Percentiles rank a stretch among this genome's conserved stretches.
phyloP scores from a whole-genome alignment of 2,113 vertebrate genomes.

The Pristiophorus japonicus region DNA sequence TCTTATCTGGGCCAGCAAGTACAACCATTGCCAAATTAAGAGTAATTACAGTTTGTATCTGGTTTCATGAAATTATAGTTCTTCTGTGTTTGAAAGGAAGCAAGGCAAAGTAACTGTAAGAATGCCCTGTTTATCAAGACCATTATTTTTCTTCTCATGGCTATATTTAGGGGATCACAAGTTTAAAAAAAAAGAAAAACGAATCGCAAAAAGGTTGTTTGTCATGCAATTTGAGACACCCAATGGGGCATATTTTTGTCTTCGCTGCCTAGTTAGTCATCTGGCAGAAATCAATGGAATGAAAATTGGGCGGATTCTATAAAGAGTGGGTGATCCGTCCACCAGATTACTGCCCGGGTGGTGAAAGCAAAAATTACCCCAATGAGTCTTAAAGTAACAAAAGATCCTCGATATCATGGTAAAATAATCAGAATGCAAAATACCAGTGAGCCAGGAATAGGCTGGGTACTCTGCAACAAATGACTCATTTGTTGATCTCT shows the following conservation, averaged over 20 bases:
- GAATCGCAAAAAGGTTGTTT: background rate
- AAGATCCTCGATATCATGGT: background rate
- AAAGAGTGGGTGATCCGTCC: background rate
- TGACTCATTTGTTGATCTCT: background rate
- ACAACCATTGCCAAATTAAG: slow-evolving; percentile 13
- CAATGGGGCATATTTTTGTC: background rate
- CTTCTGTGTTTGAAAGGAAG: slow-evolving; percentile 2
- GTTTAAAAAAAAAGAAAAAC: background rate
- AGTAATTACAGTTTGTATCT: slow-evolving; percentile 32
- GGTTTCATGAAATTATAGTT: slow-evolving; percentile 18
- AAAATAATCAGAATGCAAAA: background rate
- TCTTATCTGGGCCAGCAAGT: slow-evolving; percentile 24
- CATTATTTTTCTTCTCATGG: background rate
- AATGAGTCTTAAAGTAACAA: background rate
- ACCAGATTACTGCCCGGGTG: background rate
- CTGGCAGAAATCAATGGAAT: slow-evolving; percentile 20
- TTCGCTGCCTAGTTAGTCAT: background rate
- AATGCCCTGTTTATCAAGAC: background rate
- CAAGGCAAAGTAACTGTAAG: background rate
- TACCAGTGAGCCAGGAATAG: background rate
- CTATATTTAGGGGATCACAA: background rate
- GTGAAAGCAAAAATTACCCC: background rate
- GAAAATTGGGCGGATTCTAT: background rate
- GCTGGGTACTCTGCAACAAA: background rate
- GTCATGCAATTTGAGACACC: background rate